Base-by-base conservation (phyloP, 2,113 vertebrate species). In the Oryzias javanicus region DNA sequence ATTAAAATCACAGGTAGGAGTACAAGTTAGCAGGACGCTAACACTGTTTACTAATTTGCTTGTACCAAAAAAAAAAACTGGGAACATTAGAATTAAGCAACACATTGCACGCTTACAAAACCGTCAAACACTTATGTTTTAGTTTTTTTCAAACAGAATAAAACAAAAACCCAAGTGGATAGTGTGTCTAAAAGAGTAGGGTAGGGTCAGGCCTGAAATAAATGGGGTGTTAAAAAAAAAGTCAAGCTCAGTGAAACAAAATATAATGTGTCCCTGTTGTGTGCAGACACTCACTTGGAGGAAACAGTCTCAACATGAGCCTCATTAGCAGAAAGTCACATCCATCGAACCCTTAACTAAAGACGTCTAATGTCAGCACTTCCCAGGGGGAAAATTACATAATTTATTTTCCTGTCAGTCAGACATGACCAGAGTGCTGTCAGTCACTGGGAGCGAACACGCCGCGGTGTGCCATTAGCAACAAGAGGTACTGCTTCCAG, bases 401-500 rank as follows among this genome's bases (percentile, higher is more conserved):
- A 48, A 79, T 81, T 64, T 64, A 80, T 86, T 80, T 76, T 78
- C 58, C 68, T 77, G 74, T 83, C 83, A 80, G 60, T 80, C 83
- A 84, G 72, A 72, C 60, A 61, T 67, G 74, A 83, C 75, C 60
- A 22, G 56, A 82, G 80, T 54, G 61, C 70, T 81, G 83, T 88
- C 84, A 78, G 59, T 88, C 73, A 73, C 49, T 46, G 42, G 42
- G 56, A 79, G 68, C 42, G 63, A 74, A 74, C 62, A 70, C 42
- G 25, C 66, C 54, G 72, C 61, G 76, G 55, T 70, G 72, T 81
- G 61, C 81, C 78, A 75, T 79, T 55, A 76, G 49, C 69, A 74
- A 61, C 4, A 13, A 74, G 72, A 76, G 48, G 72, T 78, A 56
- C 79, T 77, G 70, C 91, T 92, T 91, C 88, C 91, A 88, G 70